A percentile compares a stretch with the other conserved stretches of the same genome.
These are phyloP conservation scores for Liasis olivaceus DNA, from an alignment of 2,797 vertebrate species.

Conservation along the genomic window DNA sequence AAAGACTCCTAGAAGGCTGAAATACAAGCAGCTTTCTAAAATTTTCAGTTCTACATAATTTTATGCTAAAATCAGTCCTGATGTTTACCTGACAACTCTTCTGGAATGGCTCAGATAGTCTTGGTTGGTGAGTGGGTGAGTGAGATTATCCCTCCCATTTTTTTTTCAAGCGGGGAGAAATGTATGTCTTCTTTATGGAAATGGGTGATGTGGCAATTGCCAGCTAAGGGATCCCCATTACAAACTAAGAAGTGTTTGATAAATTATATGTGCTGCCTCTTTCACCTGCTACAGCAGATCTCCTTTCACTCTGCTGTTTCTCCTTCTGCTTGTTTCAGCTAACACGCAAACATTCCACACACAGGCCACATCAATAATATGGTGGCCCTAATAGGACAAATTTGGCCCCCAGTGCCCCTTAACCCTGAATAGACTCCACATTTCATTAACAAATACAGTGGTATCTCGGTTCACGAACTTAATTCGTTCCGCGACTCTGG, in stretches of 20 bases:
- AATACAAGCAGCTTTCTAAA: neutral
- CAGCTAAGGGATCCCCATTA: neutral
- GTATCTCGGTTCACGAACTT: no score
- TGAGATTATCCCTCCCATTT: neutral
- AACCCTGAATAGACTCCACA: neutral
- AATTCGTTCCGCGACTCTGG: no score
- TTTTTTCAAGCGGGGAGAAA: neutral
- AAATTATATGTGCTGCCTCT: neutral
- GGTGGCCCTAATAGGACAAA: neutral
- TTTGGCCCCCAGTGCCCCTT: neutral
- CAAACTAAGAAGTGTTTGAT: neutral
- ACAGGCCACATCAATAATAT: neutral
- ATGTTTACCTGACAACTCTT: neutral
- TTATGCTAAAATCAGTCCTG: neutral
- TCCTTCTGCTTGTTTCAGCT: neutral
- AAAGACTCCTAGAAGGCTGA: neutral
- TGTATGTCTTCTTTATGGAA: neutral
- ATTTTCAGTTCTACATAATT: neutral
- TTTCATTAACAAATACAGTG: neutral
- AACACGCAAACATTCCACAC: neutral
- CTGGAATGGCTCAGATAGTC: neutral
- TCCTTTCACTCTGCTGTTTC: neutral
- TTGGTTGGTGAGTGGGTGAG: neutral
- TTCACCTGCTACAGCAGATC: neutral
- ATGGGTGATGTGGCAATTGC: neutral